Evolutionary conservation across 2,888 invertebrate genomes (phyloP).

Genomic region (Balanococcus diminutus): DNA sequence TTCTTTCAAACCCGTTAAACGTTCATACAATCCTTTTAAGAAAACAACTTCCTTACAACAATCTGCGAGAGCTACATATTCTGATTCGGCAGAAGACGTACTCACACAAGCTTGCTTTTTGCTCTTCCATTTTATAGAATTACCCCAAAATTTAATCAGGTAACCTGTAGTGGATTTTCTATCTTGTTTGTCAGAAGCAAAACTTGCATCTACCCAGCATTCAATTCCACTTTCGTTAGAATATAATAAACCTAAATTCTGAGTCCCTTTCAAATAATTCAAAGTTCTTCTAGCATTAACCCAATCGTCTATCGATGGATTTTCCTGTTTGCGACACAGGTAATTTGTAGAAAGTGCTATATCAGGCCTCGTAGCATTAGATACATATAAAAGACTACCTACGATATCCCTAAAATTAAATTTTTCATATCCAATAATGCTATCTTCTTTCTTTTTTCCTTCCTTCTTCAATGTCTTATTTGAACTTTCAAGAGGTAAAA

Average conservation of each 20-base stretch:
- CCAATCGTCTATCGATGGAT: background rate
- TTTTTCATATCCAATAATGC: background rate
- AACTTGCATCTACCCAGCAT: constrained; percentile 58
- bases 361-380: background rate
- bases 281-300: background rate
- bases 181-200: constrained; percentile 57
- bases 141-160: constrained; percentile 57
- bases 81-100: constrained; percentile 58
- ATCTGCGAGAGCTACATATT: constrained; percentile 59
- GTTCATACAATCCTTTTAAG: constrained; percentile 57
- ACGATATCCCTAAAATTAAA: background rate
- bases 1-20: background rate
- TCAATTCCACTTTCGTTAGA: constrained; percentile 21
- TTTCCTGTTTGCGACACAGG: background rate
- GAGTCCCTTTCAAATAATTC: too few relatives aligned
- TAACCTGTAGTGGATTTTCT: constrained; percentile 58
- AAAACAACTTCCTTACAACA: constrained; percentile 58
- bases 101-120: constrained; percentile 16
- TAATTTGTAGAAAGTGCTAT: background rate
- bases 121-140: constrained; percentile 57
- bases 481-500: background rate
- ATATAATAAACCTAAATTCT: too few relatives aligned
- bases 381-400: background rate
- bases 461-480: background rate
- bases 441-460: background rate